Evolutionary conservation across 2,113 vertebrate species (phyloP).

Genomic region (Agelaius phoeniceus): DNA sequence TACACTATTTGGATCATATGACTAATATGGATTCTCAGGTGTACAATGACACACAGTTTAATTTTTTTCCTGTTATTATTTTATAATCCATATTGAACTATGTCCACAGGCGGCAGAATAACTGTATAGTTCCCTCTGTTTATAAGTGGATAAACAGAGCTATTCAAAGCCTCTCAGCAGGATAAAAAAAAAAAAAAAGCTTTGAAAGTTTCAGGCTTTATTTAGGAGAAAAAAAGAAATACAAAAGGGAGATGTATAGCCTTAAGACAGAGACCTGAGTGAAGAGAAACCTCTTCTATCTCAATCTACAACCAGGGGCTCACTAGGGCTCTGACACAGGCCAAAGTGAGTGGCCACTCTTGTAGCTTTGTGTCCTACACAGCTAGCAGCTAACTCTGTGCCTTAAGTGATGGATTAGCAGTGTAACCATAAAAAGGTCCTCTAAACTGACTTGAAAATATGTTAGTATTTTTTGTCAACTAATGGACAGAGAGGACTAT

Average conservation of each 20-base stretch:
- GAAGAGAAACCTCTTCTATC: neutral
- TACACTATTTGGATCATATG: neutral
- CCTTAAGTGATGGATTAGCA: neutral
- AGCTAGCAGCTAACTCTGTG: neutral
- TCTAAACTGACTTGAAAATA: neutral
- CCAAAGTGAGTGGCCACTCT: neutral
- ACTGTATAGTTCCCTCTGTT: neutral
- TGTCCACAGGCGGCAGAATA: neutral
- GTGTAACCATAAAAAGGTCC: fast-evolving
- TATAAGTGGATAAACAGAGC: neutral
- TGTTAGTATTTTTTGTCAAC: neutral
- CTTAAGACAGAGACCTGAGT: neutral
- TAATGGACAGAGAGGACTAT: neutral
- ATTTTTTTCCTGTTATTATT: neutral
- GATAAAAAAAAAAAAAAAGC: neutral
- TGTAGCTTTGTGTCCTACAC: neutral
- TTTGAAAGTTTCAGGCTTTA: neutral
- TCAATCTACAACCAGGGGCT: neutral
- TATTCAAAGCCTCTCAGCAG: neutral
- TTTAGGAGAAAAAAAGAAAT: neutral
- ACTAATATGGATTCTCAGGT: neutral
- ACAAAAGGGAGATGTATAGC: neutral
- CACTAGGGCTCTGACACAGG: neutral
- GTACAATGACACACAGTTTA: neutral
- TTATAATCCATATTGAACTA: neutral